Base-by-base conservation (phyloP, 37 sponge, comb jelly and placozoan genomes). In the Corticium candelabrum region DNA sequence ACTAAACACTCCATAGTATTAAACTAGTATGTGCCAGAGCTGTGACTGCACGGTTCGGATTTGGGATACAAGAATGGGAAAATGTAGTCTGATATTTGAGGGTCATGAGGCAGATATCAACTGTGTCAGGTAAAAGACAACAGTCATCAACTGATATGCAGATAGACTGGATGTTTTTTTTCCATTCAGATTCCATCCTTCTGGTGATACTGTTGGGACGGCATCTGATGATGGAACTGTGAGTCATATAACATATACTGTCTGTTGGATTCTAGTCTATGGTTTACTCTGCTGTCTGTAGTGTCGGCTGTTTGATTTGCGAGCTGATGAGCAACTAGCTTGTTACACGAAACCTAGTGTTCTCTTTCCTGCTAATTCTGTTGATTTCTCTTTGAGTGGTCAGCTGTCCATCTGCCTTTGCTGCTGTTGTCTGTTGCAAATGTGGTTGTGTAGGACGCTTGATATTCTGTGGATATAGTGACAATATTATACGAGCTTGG, bases 321-420 rank as follows among this genome's bases (percentile, higher is more conserved):
- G 91, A 67, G 91, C 94, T 15, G 86, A 85, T 40, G 91, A 93
- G 75, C 88, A 90, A 67, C 74, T 93, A 39, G 84, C 68, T 41
- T 56, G 85, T 38, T 90, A 80, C 62, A 41, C 85, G 72, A 87
- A 87, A 69, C 79, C 80, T 4, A 85, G 86, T 69, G 84, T 93
- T 31, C 36, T 93, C 27, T 84, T 90, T 79, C 87, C 87, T 3
- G 81, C 88, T 1, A 69, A 85, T 30, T 37, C 88, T 15, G 72
- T 90, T 35, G 94, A 93, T 62, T 87, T 93, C 76, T 82, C 92
- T 15, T 85, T 76, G 76, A 91, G 90, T 56, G 92, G 92, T 81
- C n/a, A 74, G 82, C 2, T n/a, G n/a, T n/a, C n/a, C n/a, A n/a
- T n/a, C n/a, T n/a, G n/a, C n/a, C n/a, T n/a, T n/a, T n/a, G n/a